These are phyloP conservation scores for Papilio polyxenes DNA, from an alignment of 1,140 invertebrate genomes.

Conservation along the genomic window DNA sequence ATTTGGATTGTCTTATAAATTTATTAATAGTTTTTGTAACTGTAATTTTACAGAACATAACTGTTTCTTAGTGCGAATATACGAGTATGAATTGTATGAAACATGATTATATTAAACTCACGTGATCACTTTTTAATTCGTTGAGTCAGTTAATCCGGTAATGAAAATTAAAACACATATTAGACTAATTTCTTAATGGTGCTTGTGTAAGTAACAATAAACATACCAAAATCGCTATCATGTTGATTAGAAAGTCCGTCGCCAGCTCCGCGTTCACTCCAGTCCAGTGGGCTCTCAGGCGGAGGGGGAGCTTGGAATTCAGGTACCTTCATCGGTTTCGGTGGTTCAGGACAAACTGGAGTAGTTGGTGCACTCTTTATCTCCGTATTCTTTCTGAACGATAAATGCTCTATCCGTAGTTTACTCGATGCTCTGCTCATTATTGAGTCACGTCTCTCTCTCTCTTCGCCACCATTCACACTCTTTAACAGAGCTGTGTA, in stretches of 20 bases:
- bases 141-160: too few species aligned
- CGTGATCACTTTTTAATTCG: too few species aligned
- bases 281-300: conserved; percentile 86
- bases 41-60: too few species aligned
- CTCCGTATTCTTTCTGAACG: conserved; percentile 66
- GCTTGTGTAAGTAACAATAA: not conserved
- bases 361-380: conserved; percentile 65
- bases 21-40: too few species aligned
- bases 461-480: conserved; percentile 65
- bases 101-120: too few species aligned
- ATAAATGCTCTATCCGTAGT: conserved; percentile 73
- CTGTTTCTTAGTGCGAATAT: too few species aligned
- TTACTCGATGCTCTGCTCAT: conserved; percentile 75
- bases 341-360: conserved; percentile 59
- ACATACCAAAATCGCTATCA: conserved; percentile 87
- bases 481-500: conserved; percentile 71
- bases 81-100: too few species aligned
- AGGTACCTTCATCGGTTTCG: conserved; percentile 82
- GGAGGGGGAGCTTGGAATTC: conserved; percentile 82
- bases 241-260: conserved; percentile 92
- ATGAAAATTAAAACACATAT: too few species aligned
- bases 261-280: conserved; percentile 88
- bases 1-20: not conserved
- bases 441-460: conserved; percentile 71
- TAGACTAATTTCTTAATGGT: too few species aligned